Evolutionary conservation across 2,797 vertebrate genomes (phyloP), one percentile per base, ranked within the genome.

Genomic region (Cottoperca gobio): DNA sequence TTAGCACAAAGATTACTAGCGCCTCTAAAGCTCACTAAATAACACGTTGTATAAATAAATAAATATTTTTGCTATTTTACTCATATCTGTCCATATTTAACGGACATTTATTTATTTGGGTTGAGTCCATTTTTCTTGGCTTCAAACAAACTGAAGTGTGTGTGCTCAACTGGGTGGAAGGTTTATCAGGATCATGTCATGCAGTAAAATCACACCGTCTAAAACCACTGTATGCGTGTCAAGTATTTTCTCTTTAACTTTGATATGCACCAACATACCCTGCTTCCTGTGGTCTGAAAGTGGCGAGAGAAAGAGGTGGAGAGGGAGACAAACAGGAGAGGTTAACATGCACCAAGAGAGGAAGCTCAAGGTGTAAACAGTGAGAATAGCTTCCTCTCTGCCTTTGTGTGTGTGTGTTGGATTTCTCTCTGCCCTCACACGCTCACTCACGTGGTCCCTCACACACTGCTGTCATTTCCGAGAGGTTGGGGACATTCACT

Each of bases 391-490:
- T 62, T 69, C 31, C 48, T 63, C 24, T 50, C 45, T 69, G 28
- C n/a, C 6, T 61, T 35, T 71, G 28, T 69, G 39, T 60, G 26
- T 24, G 19, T 43, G 53, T 68, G 37, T 69, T 7, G 55, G 33
- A 39, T 21, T 59, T 39, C n/a, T 10, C 37, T 54, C 19, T 4
- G 5, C 48, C 24, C 2, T 52, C 70, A 63, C 73, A 46, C 50
- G 8, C 65, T 73, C 49, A 43, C 57, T 71, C 62, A 78, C 83
- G 87, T 85, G 81, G 75, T 88, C 78, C 67, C 77, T 73, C 62
- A 52, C 72, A 58, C 77, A 50, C 69, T 70, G 54, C 67, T 76
- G 85, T 79, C 39, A 75, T 84, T 82, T 87, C 84, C 65, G 61
- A 33, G 37, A 82, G 78, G 76, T 72, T 46, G 78, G 70, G 62